Evolutionary conservation across 1,140 invertebrate species (phyloP).

Genomic region (Eriosoma lanigerum): DNA sequence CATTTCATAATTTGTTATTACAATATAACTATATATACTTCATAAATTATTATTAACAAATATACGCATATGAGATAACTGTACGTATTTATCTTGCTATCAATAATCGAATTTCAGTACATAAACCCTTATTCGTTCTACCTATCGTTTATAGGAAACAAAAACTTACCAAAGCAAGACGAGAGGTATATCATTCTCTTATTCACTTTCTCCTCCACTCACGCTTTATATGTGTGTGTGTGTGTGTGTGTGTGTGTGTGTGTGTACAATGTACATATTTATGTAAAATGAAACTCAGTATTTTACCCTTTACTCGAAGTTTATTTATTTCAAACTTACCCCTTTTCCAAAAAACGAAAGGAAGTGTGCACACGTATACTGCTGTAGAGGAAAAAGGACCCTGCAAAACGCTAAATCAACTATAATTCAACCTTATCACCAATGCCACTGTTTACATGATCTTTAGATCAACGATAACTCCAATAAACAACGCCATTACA

Average conservation of each 20-base stretch:
- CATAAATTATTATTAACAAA: too few species aligned
- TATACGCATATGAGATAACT: too few species aligned
- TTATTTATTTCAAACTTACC: slow-evolving; percentile 25
- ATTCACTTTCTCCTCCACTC: background rate
- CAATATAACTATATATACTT: too few species aligned
- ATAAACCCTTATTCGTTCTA: slow-evolving; percentile 14
- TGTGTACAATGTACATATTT: background rate
- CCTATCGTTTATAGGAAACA: background rate
- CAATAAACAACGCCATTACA: slow-evolving; percentile 32
- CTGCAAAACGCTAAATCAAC: slow-evolving; percentile 34
- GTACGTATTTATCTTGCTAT: too few species aligned
- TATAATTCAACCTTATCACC: slow-evolving; percentile 4
- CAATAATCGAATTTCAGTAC: background rate
- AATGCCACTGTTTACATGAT: background rate
- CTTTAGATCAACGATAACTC: slow-evolving; percentile 34
- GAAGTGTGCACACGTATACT: background rate
- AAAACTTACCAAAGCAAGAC: slow-evolving; percentile 5
- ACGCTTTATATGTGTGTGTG: background rate
- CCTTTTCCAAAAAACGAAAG: slow-evolving; percentile 12
- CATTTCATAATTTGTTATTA: too few species aligned
- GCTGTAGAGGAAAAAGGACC: slow-evolving; percentile 31
- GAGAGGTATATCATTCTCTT: too few species aligned
- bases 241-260: too few species aligned
- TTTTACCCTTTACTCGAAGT: slow-evolving; percentile 29
- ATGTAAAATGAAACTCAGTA: background rate